A percentile compares a stretch with the other conserved stretches of the same genome.
phyloP scores from a whole-genome alignment of 2,797 vertebrate genomes.

The Petrocephalus schoutedeni region DNA sequence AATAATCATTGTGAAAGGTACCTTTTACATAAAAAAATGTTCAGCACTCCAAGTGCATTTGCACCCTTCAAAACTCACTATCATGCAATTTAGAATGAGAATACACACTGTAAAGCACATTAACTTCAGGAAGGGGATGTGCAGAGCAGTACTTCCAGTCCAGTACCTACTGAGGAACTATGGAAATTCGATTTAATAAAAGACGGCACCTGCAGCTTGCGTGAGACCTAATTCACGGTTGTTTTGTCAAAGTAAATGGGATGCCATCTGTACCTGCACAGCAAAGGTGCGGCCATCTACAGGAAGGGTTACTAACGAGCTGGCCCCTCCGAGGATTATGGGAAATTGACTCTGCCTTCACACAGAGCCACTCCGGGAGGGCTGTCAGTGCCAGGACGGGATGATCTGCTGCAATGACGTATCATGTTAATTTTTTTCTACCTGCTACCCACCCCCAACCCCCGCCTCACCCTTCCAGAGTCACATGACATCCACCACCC shows the following conservation, averaged over 20 bases:
- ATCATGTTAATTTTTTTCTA: background rate
- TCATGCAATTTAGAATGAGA: background rate
- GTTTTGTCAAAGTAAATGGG: conserved; percentile 21
- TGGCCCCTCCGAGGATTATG: background rate
- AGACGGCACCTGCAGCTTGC: background rate
- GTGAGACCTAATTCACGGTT: conserved; percentile 7
- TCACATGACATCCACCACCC: background rate
- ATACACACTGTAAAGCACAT: background rate
- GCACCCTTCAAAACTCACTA: background rate
- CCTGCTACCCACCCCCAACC: background rate
- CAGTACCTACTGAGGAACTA: conserved; percentile 2
- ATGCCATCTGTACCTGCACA: background rate
- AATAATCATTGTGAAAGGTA: background rate
- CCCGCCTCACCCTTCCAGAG: background rate
- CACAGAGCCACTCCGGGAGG: conserved; percentile 7
- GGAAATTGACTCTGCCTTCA: conserved; percentile 13
- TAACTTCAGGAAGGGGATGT: background rate
- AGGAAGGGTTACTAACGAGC: conserved; percentile 13
- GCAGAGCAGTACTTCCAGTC: background rate
- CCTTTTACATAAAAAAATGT: background rate
- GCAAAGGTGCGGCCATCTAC: background rate
- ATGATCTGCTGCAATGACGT: background rate
- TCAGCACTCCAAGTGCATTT: background rate
- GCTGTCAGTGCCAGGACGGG: background rate
- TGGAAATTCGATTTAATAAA: background rate